Evolutionary conservation across 2,113 vertebrate genomes (phyloP).

Genomic region (Mormyrus lacerda): DNA sequence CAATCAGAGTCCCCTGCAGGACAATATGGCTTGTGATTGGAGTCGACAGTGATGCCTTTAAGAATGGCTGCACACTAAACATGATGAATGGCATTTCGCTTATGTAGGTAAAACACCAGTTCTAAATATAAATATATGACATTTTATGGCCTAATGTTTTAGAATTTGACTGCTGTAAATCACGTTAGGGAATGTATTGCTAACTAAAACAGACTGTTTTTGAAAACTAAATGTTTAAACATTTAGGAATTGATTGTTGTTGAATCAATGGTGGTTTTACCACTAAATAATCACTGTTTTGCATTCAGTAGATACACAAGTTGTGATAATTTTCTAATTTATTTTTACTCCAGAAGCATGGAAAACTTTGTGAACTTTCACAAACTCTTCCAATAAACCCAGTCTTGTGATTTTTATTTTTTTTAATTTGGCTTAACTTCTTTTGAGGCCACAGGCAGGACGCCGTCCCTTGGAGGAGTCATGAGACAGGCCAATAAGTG

Average conservation of each 20-base stretch:
- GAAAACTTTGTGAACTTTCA: constrained; percentile 7
- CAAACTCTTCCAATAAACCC: constrained; percentile 3
- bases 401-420: constrained; percentile 41
- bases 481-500: constrained; percentile 49
- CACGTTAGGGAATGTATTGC: neutral
- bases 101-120: neutral
- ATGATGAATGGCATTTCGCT: neutral
- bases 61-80: neutral
- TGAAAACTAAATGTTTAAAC: neutral
- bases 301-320: constrained; percentile 20
- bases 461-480: constrained; percentile 40
- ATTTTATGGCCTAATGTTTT: neutral
- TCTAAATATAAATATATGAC: neutral
- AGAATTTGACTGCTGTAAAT: neutral
- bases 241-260: neutral
- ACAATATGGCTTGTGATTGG: constrained; percentile 5
- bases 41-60: neutral
- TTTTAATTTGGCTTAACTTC: constrained; percentile 13
- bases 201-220: neutral
- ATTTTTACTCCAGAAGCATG: neutral
- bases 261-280: neutral
- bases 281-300: constrained; percentile 14
- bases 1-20: neutral
- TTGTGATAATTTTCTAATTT: neutral
- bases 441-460: constrained; percentile 20